phyloP scores from a whole-genome alignment of 2,797 vertebrate genomes.

The Eulemur coronatus region DNA sequence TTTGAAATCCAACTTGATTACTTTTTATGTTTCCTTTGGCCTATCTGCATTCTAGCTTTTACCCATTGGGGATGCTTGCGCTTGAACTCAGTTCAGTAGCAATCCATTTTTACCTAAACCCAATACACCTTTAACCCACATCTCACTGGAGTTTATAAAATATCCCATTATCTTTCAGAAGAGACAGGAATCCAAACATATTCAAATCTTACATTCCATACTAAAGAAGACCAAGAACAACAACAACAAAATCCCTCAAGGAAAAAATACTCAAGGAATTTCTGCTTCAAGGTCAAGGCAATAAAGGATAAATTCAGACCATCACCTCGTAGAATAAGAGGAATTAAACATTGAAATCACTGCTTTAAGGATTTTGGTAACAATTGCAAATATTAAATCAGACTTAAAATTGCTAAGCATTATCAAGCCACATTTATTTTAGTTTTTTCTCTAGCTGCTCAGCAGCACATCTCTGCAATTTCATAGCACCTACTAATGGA shows the following conservation, averaged over 20 bases:
- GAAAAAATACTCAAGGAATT: not conserved
- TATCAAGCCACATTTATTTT: conserved; percentile 60
- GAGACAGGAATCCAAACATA: conserved; percentile 67
- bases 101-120: conserved; percentile 40
- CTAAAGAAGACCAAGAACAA: not conserved
- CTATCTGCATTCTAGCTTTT: not conserved
- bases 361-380: conserved; percentile 72
- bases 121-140: not conserved
- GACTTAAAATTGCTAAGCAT: conserved; percentile 61
- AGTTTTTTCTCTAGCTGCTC: conserved; percentile 34
- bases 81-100: not conserved
- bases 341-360: conserved; percentile 73
- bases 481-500: conserved; percentile 58
- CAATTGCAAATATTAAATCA: conserved; percentile 67
- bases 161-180: conserved; percentile 59
- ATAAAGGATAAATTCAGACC: not conserved
- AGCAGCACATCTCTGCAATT: conserved; percentile 64
- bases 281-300: conserved; percentile 25
- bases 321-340: conserved; percentile 33
- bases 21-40: not conserved
- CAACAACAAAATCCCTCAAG: not conserved
- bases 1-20: not conserved
- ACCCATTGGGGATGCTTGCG: not conserved
- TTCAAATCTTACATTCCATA: conserved; percentile 57
- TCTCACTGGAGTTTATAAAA: conserved; percentile 41